Evolutionary conservation across 2,113 vertebrate species (phyloP).

Genomic region (Myrmecophaga tridactyla): DNA sequence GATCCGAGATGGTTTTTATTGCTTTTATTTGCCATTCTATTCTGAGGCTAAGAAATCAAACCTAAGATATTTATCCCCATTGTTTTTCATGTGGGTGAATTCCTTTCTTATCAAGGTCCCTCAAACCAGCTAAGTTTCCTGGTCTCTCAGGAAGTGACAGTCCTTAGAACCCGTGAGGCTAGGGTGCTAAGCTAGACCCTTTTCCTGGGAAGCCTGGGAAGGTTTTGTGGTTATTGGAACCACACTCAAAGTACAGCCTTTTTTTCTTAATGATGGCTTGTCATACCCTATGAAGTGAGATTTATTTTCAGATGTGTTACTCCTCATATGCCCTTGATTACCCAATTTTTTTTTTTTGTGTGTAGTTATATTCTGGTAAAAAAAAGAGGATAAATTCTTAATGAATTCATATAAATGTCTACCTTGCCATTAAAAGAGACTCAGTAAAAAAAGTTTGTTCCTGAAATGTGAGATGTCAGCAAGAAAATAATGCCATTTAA

Average conservation of each 20-base stretch:
- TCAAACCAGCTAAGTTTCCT: neutral
- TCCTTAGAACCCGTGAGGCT: too few relatives aligned
- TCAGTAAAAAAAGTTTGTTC: neutral
- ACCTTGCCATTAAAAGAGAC: neutral
- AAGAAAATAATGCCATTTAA: neutral
- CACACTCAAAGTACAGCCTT: neutral
- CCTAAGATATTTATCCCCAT: neutral
- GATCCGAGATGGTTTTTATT: too few relatives aligned
- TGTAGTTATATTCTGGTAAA: neutral
- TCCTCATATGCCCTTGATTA: neutral
- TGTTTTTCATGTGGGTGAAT: neutral
- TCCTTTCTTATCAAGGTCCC: neutral
- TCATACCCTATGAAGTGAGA: neutral
- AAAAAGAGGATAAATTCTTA: too few relatives aligned
- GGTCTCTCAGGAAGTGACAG: neutral
- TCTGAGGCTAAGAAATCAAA: neutral
- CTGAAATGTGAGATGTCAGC: neutral
- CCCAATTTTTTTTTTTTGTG: neutral
- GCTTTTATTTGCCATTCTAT: neutral
- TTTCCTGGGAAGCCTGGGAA: neutral
- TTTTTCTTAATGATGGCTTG: neutral
- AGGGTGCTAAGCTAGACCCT: neutral
- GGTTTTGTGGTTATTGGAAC: neutral
- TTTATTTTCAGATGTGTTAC: neutral
- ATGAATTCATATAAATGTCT: neutral